These are phyloP conservation scores for Aquatica leii DNA, from an alignment of 2,888 invertebrate species.

Conservation along the genomic window DNA sequence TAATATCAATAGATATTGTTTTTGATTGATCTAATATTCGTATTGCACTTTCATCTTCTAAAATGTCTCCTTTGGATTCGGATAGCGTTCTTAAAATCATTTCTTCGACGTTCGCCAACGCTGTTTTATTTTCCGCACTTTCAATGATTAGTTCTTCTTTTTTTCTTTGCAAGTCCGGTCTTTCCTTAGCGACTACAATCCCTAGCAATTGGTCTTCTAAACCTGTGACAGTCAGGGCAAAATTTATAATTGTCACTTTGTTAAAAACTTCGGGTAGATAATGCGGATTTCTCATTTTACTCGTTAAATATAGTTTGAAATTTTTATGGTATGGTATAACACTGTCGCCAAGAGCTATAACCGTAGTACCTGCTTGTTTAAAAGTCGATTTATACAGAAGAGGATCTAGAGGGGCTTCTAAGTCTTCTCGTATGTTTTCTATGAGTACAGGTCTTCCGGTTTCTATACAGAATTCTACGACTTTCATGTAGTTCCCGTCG, in stretches of 20 bases:
- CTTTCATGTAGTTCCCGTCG: slow-evolving; percentile 78
- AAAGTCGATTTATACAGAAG: slow-evolving; percentile 78
- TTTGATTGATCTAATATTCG: slow-evolving; percentile 88
- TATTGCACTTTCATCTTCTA: slow-evolving; percentile 91
- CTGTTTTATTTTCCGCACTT: slow-evolving; percentile 80
- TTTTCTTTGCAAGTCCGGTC: slow-evolving; percentile 84
- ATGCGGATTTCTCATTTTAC: slow-evolving; percentile 84
- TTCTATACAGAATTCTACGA: slow-evolving; percentile 77
- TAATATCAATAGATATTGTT: slow-evolving; percentile 80
- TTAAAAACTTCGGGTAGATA: slow-evolving; percentile 85
- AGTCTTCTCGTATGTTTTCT: slow-evolving; percentile 79
- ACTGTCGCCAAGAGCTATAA: slow-evolving; percentile 80
- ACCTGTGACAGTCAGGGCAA: slow-evolving; percentile 83
- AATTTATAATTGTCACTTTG: slow-evolving; percentile 84
- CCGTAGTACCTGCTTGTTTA: slow-evolving; percentile 75
- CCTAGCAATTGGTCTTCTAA: slow-evolving; percentile 85
- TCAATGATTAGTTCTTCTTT: slow-evolving; percentile 80
- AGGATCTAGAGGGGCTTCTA: slow-evolving; percentile 82
- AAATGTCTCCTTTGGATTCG: slow-evolving; percentile 83
- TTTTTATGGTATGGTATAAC: slow-evolving; percentile 78
- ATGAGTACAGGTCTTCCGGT: slow-evolving; percentile 80
- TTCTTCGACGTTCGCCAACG: slow-evolving; percentile 86
- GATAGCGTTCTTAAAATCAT: slow-evolving; percentile 86
- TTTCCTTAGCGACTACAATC: slow-evolving; percentile 85
- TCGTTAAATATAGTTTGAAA: slow-evolving; percentile 83